Base-by-base conservation (phyloP, 37 sponge, comb jelly and placozoan genomes). In the Halisarca cf. caerulea region DNA sequence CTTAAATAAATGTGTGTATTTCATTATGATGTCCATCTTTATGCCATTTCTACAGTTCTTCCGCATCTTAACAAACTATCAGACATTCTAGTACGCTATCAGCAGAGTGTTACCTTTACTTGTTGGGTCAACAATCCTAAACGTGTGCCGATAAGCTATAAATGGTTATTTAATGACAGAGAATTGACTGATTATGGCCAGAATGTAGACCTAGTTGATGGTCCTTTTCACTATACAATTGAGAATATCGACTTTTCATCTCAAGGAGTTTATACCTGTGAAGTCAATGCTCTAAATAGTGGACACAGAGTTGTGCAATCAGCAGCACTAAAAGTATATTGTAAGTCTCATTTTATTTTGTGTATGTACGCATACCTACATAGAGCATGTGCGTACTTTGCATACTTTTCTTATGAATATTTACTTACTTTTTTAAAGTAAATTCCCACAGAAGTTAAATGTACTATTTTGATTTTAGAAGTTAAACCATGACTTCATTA, bases 111-210 rank as follows among this genome's bases (percentile, higher is more conserved):
- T 21, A 74, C 45, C 24, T 37, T 74, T 20, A 18, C 25, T 2
- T 74, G 77, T 25, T 74, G 43, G 77, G 41, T 74, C 23, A 40
- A 40, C 77, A 74, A 74, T 38, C 77, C 77, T 18, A 74, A 74
- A 40, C 23, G 45, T 74, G 77, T 41, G 1, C 43, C 77, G 23
- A 20, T 74, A 25, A 37, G 36, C 1, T 1, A 32, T 36, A 2
- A 23, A n/a, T 74, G 77, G 77, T 3, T 38, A 23, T 14, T 43
- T 2, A 7, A 74, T 21, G 77, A 44, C 18, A 3, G 20, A 18
- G 77, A 36, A 40, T 37, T 74, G 7, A 23, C 21, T 43, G 32
- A n/a, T 37, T 0, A 11, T 1, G 45, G 41, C 2, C 24, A n/a
- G 2, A 74, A 3, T 11, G 77, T 21, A 0, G 18, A 37, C 41